phyloP scores from a whole-genome alignment of 2,888 invertebrate genomes.

The Eupithecia centaureata region DNA sequence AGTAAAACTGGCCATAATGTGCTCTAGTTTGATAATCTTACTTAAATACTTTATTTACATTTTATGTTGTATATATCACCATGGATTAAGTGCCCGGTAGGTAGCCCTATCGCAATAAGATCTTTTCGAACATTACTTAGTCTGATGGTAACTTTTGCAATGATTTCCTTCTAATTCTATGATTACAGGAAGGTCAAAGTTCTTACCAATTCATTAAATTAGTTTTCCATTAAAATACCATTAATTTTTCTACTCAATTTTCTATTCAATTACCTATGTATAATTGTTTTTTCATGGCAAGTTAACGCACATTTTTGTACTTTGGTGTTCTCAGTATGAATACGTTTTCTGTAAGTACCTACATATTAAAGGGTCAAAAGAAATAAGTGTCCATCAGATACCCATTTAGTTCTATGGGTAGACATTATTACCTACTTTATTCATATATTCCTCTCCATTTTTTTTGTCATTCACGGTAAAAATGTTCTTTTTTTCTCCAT shows the following conservation, averaged over 20 bases:
- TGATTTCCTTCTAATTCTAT: neutral
- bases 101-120: neutral
- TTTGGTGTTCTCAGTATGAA: neutral
- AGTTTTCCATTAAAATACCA: neutral
- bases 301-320: neutral
- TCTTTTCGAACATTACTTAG: slow-evolving; percentile 1
- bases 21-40: no score
- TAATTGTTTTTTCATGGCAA: neutral
- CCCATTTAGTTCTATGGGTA: neutral
- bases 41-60: no score
- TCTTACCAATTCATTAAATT: neutral
- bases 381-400: neutral
- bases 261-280: no score
- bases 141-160: neutral
- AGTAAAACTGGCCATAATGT: no score
- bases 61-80: no score
- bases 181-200: neutral
- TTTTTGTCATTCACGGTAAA: neutral
- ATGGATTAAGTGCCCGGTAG: no score
- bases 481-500: neutral
- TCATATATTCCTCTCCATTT: neutral
- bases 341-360: neutral
- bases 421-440: neutral
- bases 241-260: no score
- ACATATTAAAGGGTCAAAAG: neutral